Evolutionary conservation across 2,888 invertebrate genomes (phyloP).

Genomic region (Drosophila neotestacea): DNA sequence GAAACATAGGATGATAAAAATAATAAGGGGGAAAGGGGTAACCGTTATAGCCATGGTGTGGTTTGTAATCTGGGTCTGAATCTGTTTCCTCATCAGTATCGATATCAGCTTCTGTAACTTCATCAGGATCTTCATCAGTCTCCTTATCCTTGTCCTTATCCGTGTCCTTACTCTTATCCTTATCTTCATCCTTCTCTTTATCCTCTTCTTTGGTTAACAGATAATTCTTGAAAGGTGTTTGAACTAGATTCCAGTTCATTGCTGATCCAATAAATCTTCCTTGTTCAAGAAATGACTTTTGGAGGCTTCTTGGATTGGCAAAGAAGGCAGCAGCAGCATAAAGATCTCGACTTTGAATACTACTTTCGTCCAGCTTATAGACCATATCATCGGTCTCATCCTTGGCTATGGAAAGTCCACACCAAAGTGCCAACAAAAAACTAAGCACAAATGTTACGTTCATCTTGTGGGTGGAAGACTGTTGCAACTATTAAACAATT

Average conservation of each 20-base stretch:
- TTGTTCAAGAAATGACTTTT: neutral
- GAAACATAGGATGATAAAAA: too few relatives aligned
- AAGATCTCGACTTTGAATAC: neutral
- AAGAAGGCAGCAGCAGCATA: neutral
- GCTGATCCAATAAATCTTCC: conserved; percentile 4
- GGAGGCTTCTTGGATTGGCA: neutral
- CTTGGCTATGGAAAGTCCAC: conserved; percentile 25
- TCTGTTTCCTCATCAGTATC: too few relatives aligned
- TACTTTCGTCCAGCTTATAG: neutral
- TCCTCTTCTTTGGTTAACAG: neutral
- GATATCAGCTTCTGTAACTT: too few relatives aligned
- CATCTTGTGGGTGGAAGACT: conserved; percentile 30
- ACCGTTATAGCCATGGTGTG: too few relatives aligned
- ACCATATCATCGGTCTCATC: neutral
- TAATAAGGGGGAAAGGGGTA: too few relatives aligned
- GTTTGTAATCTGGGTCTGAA: too few relatives aligned
- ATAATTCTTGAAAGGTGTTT: neutral
- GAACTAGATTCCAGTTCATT: neutral
- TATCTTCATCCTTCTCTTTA: neutral
- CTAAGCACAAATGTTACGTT: conserved; percentile 19
- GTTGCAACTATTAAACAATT: conserved; percentile 29
- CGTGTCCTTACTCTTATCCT: neutral
- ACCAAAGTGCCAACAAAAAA: conserved; percentile 33
- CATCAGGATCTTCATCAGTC: neutral
- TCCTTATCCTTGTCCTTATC: neutral